Evolutionary conservation across 92 coral and sea anemone genomes (phyloP).

Genomic region (Heliopora coerulea): DNA sequence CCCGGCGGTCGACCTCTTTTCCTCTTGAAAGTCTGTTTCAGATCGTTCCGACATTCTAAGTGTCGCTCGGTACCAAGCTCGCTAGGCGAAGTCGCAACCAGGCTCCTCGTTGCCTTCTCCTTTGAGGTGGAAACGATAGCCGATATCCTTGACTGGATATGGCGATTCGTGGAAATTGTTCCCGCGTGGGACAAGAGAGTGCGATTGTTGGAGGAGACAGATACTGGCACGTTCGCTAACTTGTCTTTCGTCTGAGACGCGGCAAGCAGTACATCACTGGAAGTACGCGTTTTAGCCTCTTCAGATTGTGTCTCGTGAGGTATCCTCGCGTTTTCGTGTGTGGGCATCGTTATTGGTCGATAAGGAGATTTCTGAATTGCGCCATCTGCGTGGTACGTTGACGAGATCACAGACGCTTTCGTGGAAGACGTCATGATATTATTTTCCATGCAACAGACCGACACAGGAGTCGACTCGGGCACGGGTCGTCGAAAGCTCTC

Average conservation of each 20-base stretch:
- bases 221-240: background rate
- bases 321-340: background rate
- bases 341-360: background rate
- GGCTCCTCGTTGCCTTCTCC: conserved; percentile 7
- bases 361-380: background rate
- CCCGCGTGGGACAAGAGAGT: conserved; percentile 29
- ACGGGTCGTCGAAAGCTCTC: background rate
- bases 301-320: background rate
- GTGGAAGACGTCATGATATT: conserved; percentile 3
- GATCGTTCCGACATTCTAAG: background rate
- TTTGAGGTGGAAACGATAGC: conserved; percentile 21
- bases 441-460: conserved; percentile 7
- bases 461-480: background rate
- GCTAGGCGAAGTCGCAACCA: background rate
- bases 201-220: background rate
- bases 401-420: conserved; percentile 2
- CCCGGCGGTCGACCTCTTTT: conserved; percentile 43
- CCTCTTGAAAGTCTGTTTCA: conserved; percentile 25
- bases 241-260: background rate
- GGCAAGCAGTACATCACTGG: background rate
- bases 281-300: background rate
- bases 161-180: conserved; percentile 4
- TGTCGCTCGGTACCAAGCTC: background rate
- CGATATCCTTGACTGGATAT: conserved; percentile 20
- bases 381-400: background rate